Percentiles rank a stretch among this genome's conserved stretches.
phyloP scores from a whole-genome alignment of 92 coral and sea anemone species.

The Epizoanthus stellaris region DNA sequence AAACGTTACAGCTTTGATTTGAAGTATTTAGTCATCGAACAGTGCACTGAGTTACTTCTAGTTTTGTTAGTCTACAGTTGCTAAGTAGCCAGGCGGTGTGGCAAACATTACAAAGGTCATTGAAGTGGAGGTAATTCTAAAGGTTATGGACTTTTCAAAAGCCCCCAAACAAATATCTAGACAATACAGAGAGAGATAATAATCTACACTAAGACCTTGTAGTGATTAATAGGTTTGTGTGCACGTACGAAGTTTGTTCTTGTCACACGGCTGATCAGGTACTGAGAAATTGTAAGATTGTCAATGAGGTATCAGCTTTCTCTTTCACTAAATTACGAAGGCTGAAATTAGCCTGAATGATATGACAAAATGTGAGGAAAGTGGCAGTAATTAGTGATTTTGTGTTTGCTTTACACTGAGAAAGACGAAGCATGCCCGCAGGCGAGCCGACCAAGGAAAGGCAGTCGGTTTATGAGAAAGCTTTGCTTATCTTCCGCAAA shows the following conservation, averaged over 20 bases:
- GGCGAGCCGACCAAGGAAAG: conserved; percentile 64
- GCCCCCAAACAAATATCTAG: conserved; percentile 3
- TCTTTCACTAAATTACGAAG: too few relatives aligned
- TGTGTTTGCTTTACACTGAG: neutral
- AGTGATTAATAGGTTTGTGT: neutral
- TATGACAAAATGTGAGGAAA: too few relatives aligned
- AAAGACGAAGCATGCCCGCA: conserved; percentile 60
- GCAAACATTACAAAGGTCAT: neutral
- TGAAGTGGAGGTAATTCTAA: neutral
- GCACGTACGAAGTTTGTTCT: neutral
- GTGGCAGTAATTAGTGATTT: too few relatives aligned
- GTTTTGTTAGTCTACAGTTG: too few relatives aligned
- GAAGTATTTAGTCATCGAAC: too few relatives aligned
- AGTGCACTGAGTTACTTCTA: too few relatives aligned
- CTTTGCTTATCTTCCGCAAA: conserved; percentile 74
- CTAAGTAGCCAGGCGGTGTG: neutral
- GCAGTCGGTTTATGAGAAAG: conserved; percentile 84
- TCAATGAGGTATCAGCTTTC: too few relatives aligned
- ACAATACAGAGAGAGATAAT: conserved; percentile 6
- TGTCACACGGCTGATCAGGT: neutral
- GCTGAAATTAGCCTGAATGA: too few relatives aligned
- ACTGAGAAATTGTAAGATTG: neutral
- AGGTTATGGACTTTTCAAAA: neutral
- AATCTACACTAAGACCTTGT: neutral
- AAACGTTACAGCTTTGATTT: too few relatives aligned